These are phyloP conservation scores for Anser brachyrhynchus DNA, from an alignment of 2,113 vertebrate species.

Conservation along the genomic window DNA sequence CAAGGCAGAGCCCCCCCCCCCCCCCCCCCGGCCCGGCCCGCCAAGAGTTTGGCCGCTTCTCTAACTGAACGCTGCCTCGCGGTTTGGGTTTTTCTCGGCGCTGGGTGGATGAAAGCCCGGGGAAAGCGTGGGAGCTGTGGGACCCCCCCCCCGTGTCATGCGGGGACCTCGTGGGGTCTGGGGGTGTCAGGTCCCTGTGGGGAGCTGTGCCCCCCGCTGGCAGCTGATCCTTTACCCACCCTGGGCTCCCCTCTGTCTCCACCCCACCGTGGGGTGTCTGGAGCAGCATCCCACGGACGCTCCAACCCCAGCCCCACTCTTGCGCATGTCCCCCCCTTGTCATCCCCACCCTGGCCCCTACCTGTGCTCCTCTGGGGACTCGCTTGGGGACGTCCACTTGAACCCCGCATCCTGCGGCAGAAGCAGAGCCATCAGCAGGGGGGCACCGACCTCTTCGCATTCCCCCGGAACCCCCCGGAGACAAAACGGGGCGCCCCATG, in stretches of 20 bases:
- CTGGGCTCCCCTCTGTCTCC: too few species aligned
- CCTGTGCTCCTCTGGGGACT: constrained; percentile 88
- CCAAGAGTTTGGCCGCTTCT: background rate
- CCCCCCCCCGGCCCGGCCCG: fast-evolving
- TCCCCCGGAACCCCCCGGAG: background rate
- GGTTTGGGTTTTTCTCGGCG: background rate
- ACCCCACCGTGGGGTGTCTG: too few species aligned
- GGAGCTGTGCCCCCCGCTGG: background rate
- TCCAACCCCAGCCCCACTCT: background rate
- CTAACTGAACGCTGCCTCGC: fast-evolving
- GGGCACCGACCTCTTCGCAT: fast-evolving
- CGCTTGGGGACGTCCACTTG: constrained; percentile 84
- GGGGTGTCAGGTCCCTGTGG: background rate
- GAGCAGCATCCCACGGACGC: fast-evolving
- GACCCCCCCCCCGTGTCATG: too few species aligned
- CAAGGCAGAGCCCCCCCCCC: background rate
- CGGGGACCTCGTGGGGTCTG: too few species aligned
- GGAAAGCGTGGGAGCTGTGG: too few species aligned
- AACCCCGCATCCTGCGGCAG: constrained; percentile 77
- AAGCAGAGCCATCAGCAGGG: background rate
- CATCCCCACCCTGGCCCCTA: background rate
- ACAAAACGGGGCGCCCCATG: fast-evolving
- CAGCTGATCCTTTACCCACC: background rate
- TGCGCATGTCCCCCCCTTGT: fast-evolving
- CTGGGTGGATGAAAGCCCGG: background rate